Conservation (phyloP, 1,140 invertebrate genomes). For the Marisa cornuarietis region DNA sequence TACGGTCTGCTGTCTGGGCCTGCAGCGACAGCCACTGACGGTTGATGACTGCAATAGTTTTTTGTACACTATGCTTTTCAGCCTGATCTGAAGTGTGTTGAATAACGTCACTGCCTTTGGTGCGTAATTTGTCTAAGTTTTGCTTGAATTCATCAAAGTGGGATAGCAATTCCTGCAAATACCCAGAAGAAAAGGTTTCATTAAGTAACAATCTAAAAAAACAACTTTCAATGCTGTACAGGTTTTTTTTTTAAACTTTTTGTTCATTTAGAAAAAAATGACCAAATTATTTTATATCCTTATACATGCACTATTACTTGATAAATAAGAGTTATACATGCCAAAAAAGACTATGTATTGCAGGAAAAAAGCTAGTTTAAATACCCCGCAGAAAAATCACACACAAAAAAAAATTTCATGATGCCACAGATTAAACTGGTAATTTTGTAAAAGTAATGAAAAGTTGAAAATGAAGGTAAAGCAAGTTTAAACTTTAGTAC, state of each 20-base stretch:
- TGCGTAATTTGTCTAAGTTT: slow-evolving; percentile 45
- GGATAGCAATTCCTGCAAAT: slow-evolving; percentile 34
- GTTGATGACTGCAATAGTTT: slow-evolving; percentile 62
- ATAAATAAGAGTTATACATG: no score
- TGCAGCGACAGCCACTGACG: slow-evolving; percentile 80
- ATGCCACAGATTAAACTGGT: no score
- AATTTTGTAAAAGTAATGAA: no score
- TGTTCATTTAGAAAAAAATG: no score
- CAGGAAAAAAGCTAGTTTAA: no score
- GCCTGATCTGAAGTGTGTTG: slow-evolving; percentile 41
- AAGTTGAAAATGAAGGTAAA: no score
- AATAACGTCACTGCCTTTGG: slow-evolving; percentile 50
- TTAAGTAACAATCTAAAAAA: not conserved
- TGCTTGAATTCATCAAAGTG: slow-evolving; percentile 53
- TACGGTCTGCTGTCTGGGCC: slow-evolving; percentile 75
- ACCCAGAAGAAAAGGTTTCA: not conserved
- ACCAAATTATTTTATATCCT: no score
- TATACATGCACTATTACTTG: no score
- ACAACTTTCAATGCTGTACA: not conserved
- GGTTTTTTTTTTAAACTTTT: not conserved
- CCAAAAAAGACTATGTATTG: no score
- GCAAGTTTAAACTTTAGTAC: no score
- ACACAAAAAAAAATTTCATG: no score
- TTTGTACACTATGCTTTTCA: slow-evolving; percentile 52
- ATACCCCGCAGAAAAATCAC: no score